Evolutionary conservation across 2,888 invertebrate genomes (phyloP).

Genomic region (Ganaspis brasiliensis): DNA sequence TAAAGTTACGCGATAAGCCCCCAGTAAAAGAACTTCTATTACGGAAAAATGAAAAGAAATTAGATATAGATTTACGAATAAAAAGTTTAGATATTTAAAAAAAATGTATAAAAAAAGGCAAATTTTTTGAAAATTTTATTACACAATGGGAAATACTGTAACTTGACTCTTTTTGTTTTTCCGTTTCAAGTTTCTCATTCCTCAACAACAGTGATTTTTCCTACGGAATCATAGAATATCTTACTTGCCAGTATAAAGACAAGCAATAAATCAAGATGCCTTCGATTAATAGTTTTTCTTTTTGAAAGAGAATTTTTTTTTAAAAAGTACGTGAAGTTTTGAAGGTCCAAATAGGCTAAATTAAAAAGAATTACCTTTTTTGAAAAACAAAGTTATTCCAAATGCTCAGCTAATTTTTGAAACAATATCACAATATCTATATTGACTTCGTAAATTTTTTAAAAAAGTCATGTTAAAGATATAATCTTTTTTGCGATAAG

Average conservation of each 20-base stretch:
- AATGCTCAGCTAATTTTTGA: too few relatives aligned
- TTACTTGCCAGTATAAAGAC: background rate
- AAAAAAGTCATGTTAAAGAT: too few relatives aligned
- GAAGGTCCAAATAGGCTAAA: too few relatives aligned
- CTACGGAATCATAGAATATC: background rate
- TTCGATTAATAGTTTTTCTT: background rate
- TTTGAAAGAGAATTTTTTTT: background rate
- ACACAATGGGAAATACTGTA: background rate
- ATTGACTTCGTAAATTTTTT: too few relatives aligned
- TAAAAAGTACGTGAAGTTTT: too few relatives aligned
- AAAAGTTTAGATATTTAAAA: background rate
- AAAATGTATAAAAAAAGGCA: background rate
- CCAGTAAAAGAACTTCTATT: constrained; percentile 13
- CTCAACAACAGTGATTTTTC: constrained; percentile 5
- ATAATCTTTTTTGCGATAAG: too few relatives aligned
- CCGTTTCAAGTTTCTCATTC: constrained; percentile 28
- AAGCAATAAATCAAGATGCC: background rate
- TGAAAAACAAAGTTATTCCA: too few relatives aligned
- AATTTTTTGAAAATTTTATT: background rate
- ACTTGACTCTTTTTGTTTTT: constrained; percentile 10
- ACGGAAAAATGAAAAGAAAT: constrained; percentile 4
- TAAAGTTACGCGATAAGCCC: background rate
- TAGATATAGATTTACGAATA: background rate
- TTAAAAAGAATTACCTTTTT: too few relatives aligned
- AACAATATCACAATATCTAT: too few relatives aligned